These are phyloP conservation scores for Baronia brevicornis DNA, from an alignment of 2,888 invertebrate species.

Conservation along the genomic window DNA sequence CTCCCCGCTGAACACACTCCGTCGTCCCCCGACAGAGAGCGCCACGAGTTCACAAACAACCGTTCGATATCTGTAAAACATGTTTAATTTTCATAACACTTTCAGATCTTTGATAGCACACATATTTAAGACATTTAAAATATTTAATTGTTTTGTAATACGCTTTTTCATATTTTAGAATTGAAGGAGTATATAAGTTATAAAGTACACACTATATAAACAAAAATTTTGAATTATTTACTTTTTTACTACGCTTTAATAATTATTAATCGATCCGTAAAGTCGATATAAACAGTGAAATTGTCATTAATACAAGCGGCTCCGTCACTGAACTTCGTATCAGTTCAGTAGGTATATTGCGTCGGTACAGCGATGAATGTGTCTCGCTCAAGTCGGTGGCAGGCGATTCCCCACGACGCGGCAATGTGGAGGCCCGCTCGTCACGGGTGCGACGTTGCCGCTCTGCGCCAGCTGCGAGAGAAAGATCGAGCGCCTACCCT, in stretches of 20 bases:
- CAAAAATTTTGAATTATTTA: no score
- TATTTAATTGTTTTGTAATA: no score
- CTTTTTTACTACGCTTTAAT: no score
- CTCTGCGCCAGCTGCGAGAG: conserved; percentile 72
- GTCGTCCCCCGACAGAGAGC: conserved; percentile 57
- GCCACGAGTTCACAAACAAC: conserved; percentile 58
- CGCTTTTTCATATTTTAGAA: no score
- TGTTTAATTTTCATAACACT: conserved; percentile 56
- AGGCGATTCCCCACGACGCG: conserved; percentile 27
- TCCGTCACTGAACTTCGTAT: conserved; percentile 43
- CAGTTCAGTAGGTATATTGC: conserved; percentile 62
- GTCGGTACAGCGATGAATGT: conserved; percentile 38
- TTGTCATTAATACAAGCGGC: conserved; percentile 34
- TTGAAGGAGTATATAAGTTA: no score
- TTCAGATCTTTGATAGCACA: conserved; percentile 41
- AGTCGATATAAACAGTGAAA: conserved; percentile 21
- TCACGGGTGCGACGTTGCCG: conserved; percentile 61
- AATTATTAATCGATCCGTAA: no score
- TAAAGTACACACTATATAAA: no score
- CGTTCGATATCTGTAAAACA: conserved; percentile 74
- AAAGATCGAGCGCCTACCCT: conserved; percentile 73
- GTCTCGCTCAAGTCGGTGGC: conserved; percentile 41
- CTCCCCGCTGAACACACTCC: conserved; percentile 41
- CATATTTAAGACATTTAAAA: no score
- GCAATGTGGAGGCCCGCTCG: conserved; percentile 45